Base-by-base conservation (phyloP, 2,797 vertebrate genomes). In the Falco peregrinus region DNA sequence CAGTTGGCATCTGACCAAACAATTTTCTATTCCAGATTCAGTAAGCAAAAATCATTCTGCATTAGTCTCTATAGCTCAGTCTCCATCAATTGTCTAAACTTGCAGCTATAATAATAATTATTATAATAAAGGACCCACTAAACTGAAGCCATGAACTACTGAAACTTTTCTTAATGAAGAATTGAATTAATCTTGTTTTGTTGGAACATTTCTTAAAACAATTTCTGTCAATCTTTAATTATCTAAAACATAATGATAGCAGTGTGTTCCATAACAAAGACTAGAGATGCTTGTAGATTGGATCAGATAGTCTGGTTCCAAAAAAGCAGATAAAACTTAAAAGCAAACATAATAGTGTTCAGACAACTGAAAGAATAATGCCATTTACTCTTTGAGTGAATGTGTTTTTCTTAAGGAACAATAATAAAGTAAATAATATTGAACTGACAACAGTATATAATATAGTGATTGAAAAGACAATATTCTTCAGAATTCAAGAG, bases 41-140 rank as follows among this genome's bases (percentile, higher is more conserved):
- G 54, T 88, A 90, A 91, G 87, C 48, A 96, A 90, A 95, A 96
- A 65, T 92, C 76, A 73, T 93, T 93, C 79, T 91, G 47, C 63
- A 73, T 96, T 91, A 87, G 25, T 65, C 60, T 93, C 19, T 87
- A 53, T 60, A 82, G 76, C 63, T 96, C 65, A 47, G 53, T 43
- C 67, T 70, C 63, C 41, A 63, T 93, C 87, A 89, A 11, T 56
- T 75, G 20, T 79, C 82, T 93, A 89, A 91, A 61, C 61, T 92
- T 93, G 81, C 64, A 95, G 75, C 89, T 94, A 60, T 1, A 51
- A 56, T 53, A 73, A 60, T 64, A 84, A 21, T 59, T 59, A 60
- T 51, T 47, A 37, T 39, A 48, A 41, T 43, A 54, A n/a, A 57
- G 61, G 89, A 1, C 5, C 25, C 51, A 80, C 39, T 81, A 78